Base-by-base conservation (phyloP, 2,797 vertebrate species). In the Peromyscus aztecus region DNA sequence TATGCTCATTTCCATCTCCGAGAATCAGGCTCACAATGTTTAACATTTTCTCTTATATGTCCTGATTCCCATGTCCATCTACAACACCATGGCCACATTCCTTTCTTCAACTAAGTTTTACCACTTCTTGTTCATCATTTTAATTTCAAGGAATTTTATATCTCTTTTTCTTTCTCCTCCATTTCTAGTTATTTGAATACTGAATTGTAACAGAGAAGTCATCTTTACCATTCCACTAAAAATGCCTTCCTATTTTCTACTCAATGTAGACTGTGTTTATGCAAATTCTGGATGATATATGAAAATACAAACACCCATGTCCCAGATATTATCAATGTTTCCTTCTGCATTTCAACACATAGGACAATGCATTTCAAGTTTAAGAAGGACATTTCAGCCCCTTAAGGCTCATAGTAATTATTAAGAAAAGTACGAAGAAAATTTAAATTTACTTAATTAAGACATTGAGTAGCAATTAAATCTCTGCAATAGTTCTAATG, bases 371-470 rank as follows among this genome's bases (percentile, higher is more conserved):
- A 7, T 17, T 29, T 63, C n/a, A 88, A 75, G 24, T 43, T 43
- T 89, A 89, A 6, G 87, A 76, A 76, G 55, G 17, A 19, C 40
- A 61, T 89, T 76, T 46, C 2, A 27, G 7, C 1, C 12, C 12
- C 3, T 34, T 10, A 43, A 65, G 57, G 27, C 6, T 69, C 21
- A 40, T 1, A 49, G 24, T 34, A 83, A 59, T 83, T 84, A 81
- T 81, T 87, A 85, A 89, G 75, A 24, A 80, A 87, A 73, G 63
- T 7, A 55, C 69, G 71, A 46, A 84, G 13, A 49, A 87, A 84
- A 63, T 21, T 40, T 10, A 43, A 37, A 67, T 71, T 69, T 67
- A 84, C 59, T 83, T 85, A 94, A 86, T 61, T 82, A 87, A 93
- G 3, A 43, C 57, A 81, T 49, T 84, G 88, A 31, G 19, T 34